phyloP scores from a whole-genome alignment of 1,140 invertebrate species.

The Eriosoma lanigerum region DNA sequence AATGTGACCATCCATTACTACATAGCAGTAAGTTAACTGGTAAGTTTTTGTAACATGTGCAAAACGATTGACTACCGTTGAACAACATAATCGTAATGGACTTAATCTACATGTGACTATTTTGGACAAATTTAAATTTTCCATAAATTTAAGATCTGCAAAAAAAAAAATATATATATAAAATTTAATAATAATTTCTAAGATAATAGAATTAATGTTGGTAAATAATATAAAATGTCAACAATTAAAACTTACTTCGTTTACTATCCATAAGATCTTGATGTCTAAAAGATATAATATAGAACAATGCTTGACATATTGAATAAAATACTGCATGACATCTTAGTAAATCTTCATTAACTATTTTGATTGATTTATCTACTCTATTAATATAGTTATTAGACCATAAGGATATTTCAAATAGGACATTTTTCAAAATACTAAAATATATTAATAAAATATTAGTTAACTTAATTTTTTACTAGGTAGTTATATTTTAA shows the following conservation, averaged over 20 bases:
- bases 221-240: slow-evolving; percentile 35
- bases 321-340: slow-evolving; percentile 85
- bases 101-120: slow-evolving; percentile 83
- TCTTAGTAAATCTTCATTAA: slow-evolving; percentile 62
- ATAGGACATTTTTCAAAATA: slow-evolving; percentile 66
- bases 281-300: slow-evolving; percentile 84
- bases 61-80: slow-evolving; percentile 78
- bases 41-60: slow-evolving; percentile 79
- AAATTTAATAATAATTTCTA: neutral
- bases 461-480: slow-evolving; percentile 30
- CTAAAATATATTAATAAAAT: slow-evolving; percentile 62
- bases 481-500: neutral
- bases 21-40: slow-evolving; percentile 89
- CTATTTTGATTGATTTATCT: slow-evolving; percentile 60
- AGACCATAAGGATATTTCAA: slow-evolving; percentile 71
- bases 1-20: slow-evolving; percentile 71
- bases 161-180: slow-evolving; percentile 54
- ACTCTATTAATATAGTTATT: slow-evolving; percentile 71
- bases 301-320: slow-evolving; percentile 87
- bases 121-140: slow-evolving; percentile 78
- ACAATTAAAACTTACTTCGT: slow-evolving; percentile 65
- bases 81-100: slow-evolving; percentile 77
- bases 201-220: neutral
- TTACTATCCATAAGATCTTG: slow-evolving; percentile 75
- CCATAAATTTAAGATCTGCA: slow-evolving; percentile 76